Base-by-base conservation (phyloP, 2,888 invertebrate genomes). In the Lycocerus yunnanus region DNA sequence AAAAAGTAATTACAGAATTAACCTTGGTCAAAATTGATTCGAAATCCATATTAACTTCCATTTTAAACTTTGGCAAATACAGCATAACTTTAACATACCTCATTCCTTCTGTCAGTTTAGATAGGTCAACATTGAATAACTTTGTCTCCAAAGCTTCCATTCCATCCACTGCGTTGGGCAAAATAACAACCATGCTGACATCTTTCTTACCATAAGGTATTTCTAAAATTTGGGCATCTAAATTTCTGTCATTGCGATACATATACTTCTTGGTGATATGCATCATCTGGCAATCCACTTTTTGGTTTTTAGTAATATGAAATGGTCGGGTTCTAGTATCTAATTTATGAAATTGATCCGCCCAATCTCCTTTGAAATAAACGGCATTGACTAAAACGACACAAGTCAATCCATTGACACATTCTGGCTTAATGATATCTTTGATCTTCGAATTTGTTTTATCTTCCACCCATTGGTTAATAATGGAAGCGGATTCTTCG, bases 311-410 rank as follows among this genome's bases (percentile, higher is more conserved):
- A 61, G 88, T 88, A 10, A 92, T 75, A 81, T 91, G 89, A 88
- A 97, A 97, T 1, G 90, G 89, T 69, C 87, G 88, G 0, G 90
- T 88, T 13, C 76, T 80, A 0, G 96, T 97, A 2, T 81, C 43
- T 0, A 82, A 81, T 0, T 88, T 82, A 20, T 92, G 84, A 83
- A 97, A 97, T 80, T 92, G 89, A 24, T 89, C 84, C 63, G 88
- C 85, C 95, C 96, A 97, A 58, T 90, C 88, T 2, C 93, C 91
- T 89, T 96, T 96, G 87, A 97, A 97, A 85, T 96, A 95, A 14
- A 97, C 90, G 0, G 95, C 96, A 84, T 95, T 97, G 2, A 95
- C 90, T 4, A 97, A 89, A 2, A 96, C 92, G 73, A 95, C 86
- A 69, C 92, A 88, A 1, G 94, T 94, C 0, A 87, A 82, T 0